Base-by-base conservation (phyloP, 2,888 invertebrate genomes). In the Lasioglossum morio region DNA sequence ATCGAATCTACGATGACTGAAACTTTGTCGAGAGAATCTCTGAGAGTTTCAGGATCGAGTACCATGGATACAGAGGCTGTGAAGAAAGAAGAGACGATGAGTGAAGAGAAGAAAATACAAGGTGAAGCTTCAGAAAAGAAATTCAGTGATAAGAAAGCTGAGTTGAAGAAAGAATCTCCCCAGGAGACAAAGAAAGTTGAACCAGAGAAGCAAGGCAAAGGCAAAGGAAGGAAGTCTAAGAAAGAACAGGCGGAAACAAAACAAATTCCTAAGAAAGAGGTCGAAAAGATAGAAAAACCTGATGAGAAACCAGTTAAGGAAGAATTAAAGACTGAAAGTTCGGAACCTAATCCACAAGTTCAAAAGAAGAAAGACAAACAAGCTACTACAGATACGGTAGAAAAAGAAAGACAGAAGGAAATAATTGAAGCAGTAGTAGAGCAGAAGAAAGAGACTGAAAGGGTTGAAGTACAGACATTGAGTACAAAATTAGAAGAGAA, bases 191-290 rank as follows among this genome's bases (percentile, higher is more conserved):
- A 76, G 46, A 77, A 77, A 19, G 40, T 37, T 46, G 77, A 79
- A 75, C 5, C 53, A 19, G 85, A 86, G 76, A 87, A 87, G 46
- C 79, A 69, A 8, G 14, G 23, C 74, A 88, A 82, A 72, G 46
- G 57, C 7, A 84, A 87, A 77, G 73, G 78, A 83, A 86, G 85
- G 46, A 84, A 77, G 27, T 74, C 72, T 8, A 53, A 87, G 48
- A 85, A 79, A 46, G 81, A 85, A 30, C 0, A 34, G 12, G 76
- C 30, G n/a, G 78, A 86, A 23, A 27, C 14, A n/a, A 70, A 37
- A 37, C 16, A 72, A 4, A 14, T 27, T 40, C 0, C 37, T 16
- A 46, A 74, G 12, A 77, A 66, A 60, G 57, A 74, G 10, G 40
- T 69, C 34, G n/a, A 40, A 46, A 72, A 63, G 16, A 27, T n/a